These are phyloP conservation scores for Parnassius glacialis DNA, from an alignment of 2,888 invertebrate species.

Conservation along the genomic window DNA sequence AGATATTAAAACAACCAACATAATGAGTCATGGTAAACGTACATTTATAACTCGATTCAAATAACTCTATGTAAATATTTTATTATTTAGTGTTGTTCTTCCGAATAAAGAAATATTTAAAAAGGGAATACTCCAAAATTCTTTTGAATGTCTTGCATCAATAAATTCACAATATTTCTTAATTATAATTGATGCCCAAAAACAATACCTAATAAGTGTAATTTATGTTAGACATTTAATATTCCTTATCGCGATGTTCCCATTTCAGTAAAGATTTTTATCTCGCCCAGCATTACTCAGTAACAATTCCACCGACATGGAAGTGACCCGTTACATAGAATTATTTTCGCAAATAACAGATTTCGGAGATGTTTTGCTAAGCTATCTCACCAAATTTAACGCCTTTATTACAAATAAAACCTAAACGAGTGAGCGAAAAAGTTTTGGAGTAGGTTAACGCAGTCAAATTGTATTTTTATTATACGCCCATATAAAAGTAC, in stretches of 20 bases:
- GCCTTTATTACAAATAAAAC: conserved; percentile 62
- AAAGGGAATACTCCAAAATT: no score
- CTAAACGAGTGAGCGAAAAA: conserved; percentile 13
- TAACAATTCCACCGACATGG: conserved; percentile 48
- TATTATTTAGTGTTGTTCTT: no score
- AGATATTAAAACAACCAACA: neutral
- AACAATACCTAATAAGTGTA: no score
- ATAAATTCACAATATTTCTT: no score
- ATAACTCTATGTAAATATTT: no score
- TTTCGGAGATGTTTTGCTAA: conserved; percentile 49
- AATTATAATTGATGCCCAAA: no score
- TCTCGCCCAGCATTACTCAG: conserved; percentile 40
- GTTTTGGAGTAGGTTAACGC: conserved; percentile 42
- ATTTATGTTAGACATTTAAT: no score
- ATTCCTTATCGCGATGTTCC: conserved; percentile 34
- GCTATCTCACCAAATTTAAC: conserved; percentile 61
- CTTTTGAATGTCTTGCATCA: no score
- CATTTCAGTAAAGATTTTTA: conserved; percentile 45
- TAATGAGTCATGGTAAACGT: no score
- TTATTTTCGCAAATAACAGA: conserved; percentile 62
- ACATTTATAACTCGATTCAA: no score
- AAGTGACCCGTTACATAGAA: conserved; percentile 57
- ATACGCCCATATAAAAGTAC: neutral
- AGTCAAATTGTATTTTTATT: conserved; percentile 37
- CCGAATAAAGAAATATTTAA: no score